These are phyloP conservation scores for Aricia artaxerxes DNA, from an alignment of 2,888 invertebrate species.

Conservation along the genomic window DNA sequence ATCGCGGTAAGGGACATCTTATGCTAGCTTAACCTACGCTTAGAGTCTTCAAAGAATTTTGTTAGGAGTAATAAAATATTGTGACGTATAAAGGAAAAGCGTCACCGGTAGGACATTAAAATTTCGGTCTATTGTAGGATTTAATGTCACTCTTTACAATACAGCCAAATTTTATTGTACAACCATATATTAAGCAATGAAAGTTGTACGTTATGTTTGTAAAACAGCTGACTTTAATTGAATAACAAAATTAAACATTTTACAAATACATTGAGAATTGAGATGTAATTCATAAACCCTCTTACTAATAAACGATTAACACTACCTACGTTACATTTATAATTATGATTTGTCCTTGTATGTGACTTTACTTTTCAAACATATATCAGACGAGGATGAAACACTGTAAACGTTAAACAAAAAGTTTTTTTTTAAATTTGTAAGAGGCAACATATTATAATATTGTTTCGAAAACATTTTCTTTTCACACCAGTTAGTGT, in stretches of 20 bases:
- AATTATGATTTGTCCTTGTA: no score
- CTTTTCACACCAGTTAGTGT: neutral
- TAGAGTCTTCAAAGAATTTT: neutral
- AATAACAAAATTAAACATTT: no score
- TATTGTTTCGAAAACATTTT: conserved; percentile 5
- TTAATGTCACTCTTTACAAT: conserved; percentile 2
- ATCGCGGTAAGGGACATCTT: neutral
- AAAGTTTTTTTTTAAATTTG: no score
- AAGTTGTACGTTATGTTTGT: neutral
- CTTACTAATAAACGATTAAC: no score
- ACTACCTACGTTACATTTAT: no score
- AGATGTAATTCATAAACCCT: neutral
- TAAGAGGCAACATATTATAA: neutral
- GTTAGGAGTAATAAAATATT: conserved; percentile 6
- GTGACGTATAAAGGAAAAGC: neutral
- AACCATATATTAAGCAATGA: neutral
- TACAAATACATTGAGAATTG: neutral
- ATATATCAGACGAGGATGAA: neutral
- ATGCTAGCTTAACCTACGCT: neutral
- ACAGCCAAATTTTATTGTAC: neutral
- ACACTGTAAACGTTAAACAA: neutral
- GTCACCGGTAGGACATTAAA: neutral
- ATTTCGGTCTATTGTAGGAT: neutral
- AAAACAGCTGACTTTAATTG: neutral
- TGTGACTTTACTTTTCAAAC: neutral